Conservation (phyloP, 2,888 invertebrate species). For the Hipparchia sbordonii region DNA sequence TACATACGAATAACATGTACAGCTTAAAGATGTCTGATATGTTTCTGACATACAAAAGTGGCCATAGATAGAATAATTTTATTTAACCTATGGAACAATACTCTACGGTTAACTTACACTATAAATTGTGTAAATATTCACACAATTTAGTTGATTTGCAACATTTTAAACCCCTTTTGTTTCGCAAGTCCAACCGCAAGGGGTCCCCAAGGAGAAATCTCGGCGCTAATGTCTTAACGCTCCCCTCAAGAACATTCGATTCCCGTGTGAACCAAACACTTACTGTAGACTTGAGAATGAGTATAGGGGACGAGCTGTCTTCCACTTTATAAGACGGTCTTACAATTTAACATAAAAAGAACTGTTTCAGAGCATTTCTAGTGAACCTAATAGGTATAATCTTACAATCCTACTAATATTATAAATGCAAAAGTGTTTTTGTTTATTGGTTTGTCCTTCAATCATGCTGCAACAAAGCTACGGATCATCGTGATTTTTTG, state of each 20-base stretch:
- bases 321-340: conserved; percentile 21
- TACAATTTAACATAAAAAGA: background rate
- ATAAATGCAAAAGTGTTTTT: too few species aligned
- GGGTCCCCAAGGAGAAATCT: conserved; percentile 41
- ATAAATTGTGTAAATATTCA: background rate
- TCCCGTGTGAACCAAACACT: conserved; percentile 73
- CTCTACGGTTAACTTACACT: background rate
- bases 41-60: background rate
- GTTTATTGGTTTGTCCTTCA: too few species aligned
- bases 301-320: conserved; percentile 26
- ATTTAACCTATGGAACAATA: too few species aligned
- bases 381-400: background rate
- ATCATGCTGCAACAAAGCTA: too few species aligned
- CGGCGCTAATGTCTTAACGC: conserved; percentile 53
- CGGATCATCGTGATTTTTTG: too few species aligned
- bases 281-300: conserved; percentile 40
- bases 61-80: background rate
- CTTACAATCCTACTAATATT: background rate
- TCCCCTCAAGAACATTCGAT: conserved; percentile 73
- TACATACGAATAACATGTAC: too few species aligned
- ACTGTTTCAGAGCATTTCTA: background rate
- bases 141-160: conserved; percentile 20
- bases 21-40: background rate
- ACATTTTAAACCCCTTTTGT: conserved; percentile 24
- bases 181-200: conserved; percentile 43